Conservation (phyloP, 2,113 vertebrate genomes). For the Hylia prasina region DNA sequence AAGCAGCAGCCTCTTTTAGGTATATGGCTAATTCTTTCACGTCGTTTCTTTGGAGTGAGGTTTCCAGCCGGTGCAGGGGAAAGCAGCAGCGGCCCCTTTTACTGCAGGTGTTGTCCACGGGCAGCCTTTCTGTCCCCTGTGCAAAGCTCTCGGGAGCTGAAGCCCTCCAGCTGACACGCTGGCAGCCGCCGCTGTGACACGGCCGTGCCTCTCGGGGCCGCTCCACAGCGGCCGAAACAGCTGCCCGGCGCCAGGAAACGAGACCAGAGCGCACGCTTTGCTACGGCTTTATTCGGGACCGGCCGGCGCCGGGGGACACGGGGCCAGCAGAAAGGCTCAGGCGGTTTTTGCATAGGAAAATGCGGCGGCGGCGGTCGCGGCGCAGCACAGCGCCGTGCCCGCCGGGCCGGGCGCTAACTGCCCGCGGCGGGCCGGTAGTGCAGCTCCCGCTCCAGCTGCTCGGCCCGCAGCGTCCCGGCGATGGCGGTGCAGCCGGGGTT, state of each 20-base stretch:
- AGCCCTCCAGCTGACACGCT: not conserved
- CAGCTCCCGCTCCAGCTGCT: constrained; percentile 91
- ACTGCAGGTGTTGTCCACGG: fast-evolving
- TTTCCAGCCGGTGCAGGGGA: not conserved
- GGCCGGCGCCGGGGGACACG: no score
- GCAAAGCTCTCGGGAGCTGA: not conserved
- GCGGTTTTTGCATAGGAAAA: not conserved
- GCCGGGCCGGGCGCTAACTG: not conserved
- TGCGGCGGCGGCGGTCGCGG: no score
- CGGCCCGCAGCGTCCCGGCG: constrained; percentile 85
- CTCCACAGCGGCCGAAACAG: not conserved
- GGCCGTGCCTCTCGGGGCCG: not conserved
- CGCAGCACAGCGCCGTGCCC: not conserved
- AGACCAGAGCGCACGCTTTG: not conserved
- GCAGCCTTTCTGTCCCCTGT: not conserved
- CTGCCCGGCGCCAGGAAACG: not conserved
- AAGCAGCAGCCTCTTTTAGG: not conserved
- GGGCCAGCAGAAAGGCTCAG: not conserved
- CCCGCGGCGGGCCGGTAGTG: constrained; percentile 72
- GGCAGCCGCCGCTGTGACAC: not conserved
- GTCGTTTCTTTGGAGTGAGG: not conserved
- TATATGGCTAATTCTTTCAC: fast-evolving
- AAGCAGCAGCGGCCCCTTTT: not conserved
- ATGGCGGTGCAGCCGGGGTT: constrained; percentile 90
- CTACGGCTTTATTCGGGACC: not conserved